Percentiles rank a stretch among this genome's conserved stretches.
phyloP scores from a whole-genome alignment of 2,888 invertebrate species.

The Andrena bucephala region DNA sequence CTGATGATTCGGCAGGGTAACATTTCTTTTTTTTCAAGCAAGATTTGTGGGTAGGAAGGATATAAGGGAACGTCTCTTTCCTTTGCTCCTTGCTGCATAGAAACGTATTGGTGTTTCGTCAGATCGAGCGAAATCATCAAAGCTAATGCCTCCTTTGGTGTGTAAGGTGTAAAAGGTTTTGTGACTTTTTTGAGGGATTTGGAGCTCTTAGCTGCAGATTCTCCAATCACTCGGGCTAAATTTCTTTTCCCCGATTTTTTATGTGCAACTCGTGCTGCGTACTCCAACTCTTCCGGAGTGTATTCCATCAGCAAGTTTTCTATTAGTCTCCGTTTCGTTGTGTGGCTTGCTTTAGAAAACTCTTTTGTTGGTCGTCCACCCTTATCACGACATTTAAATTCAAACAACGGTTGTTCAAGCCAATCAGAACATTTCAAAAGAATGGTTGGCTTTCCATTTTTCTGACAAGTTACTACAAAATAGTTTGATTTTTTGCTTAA shows the following conservation, averaged over 20 bases:
- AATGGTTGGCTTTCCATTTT: neutral
- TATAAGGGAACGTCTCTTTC: neutral
- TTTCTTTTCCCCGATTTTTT: neutral
- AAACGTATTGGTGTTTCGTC: slow-evolving; percentile 2
- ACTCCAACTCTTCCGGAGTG: neutral
- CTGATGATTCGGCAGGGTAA: neutral
- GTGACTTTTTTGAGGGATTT: neutral
- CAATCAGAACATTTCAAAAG: neutral
- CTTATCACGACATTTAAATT: neutral
- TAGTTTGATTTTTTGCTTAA: neutral
- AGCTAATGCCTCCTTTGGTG: slow-evolving; percentile 3
- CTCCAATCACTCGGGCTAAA: neutral
- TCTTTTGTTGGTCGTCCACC: neutral
- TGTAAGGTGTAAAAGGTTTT: neutral
- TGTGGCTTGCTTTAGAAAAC: neutral
- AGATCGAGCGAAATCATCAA: slow-evolving; percentile 3
- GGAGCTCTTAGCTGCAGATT: neutral
- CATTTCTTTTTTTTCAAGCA: neutral
- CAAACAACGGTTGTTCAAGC: slow-evolving; percentile 1
- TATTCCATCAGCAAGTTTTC: neutral
- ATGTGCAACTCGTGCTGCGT: neutral
- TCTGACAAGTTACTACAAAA: no score
- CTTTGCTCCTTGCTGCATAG: slow-evolving; percentile 3
- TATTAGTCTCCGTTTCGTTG: neutral
- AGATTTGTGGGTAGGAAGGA: neutral